Evolutionary conservation across 2,797 vertebrate species (phyloP).

Genomic region (Gallinago stenura): DNA sequence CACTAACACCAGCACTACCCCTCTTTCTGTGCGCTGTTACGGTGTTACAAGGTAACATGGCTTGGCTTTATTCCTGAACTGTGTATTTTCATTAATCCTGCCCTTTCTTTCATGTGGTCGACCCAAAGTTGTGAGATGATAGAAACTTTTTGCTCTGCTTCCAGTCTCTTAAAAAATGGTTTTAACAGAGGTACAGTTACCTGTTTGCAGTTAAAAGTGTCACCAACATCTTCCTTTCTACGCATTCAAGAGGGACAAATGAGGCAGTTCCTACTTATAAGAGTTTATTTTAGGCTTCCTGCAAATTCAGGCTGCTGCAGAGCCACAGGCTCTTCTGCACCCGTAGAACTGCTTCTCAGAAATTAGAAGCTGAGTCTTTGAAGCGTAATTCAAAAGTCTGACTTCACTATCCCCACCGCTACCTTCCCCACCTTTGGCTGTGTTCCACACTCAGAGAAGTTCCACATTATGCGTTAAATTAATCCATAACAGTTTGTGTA

Average conservation of each 20-base stretch:
- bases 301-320: background rate
- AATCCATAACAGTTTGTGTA: background rate
- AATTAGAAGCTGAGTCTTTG: background rate
- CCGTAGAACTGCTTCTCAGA: background rate
- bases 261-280: background rate
- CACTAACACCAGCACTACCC: background rate
- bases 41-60: background rate
- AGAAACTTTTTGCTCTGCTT: background rate
- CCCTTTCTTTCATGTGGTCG: background rate
- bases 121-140: background rate
- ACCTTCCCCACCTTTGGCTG: slow-evolving; percentile 18
- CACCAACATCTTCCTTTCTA: background rate
- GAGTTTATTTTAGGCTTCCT: background rate
- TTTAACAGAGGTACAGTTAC: background rate
- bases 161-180: background rate
- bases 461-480: background rate
- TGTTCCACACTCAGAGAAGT: background rate
- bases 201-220: background rate
- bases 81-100: background rate
- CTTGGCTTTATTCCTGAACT: background rate
- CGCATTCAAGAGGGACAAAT: background rate
- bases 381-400: slow-evolving; percentile 2
- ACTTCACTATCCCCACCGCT: background rate
- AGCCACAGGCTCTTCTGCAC: background rate
- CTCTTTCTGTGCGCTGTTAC: background rate